phyloP scores from a whole-genome alignment of 2,797 vertebrate species.

The Enteromius unitaeniatus region DNA sequence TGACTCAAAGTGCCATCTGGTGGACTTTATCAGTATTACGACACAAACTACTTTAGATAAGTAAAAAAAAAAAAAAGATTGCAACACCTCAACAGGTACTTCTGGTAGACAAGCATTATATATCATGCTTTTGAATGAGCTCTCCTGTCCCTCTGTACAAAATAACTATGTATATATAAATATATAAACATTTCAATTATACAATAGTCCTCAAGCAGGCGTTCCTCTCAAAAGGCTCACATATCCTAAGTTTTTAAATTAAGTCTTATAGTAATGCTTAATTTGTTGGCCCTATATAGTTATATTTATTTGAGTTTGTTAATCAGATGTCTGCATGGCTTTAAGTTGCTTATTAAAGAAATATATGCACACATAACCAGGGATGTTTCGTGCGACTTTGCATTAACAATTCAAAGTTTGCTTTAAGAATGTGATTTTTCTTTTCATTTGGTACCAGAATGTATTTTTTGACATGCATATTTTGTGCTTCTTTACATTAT shows the following conservation, averaged over 20 bases:
- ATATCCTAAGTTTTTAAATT: constrained; percentile 19
- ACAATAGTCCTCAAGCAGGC: constrained; percentile 21
- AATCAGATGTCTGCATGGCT: constrained; percentile 74
- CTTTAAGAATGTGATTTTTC: constrained; percentile 60
- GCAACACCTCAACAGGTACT: constrained; percentile 24
- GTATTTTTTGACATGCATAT: constrained; percentile 68
- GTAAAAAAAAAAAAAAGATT: background rate
- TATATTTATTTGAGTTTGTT: constrained; percentile 67
- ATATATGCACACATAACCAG: constrained; percentile 69
- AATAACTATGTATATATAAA: constrained; percentile 25
- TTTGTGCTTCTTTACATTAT: constrained; percentile 43
- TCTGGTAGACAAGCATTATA: background rate
- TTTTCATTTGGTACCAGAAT: constrained; percentile 70
- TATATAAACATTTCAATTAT: background rate
- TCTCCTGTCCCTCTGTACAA: constrained; percentile 13
- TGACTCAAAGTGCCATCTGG: constrained; percentile 68
- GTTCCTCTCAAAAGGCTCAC: constrained; percentile 22
- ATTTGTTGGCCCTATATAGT: constrained; percentile 55
- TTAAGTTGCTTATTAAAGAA: constrained; percentile 66
- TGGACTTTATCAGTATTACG: constrained; percentile 73
- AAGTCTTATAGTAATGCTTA: constrained; percentile 41
- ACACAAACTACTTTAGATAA: constrained; percentile 29
- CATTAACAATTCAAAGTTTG: constrained; percentile 54
- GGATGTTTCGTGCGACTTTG: constrained; percentile 65
- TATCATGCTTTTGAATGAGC: background rate